phyloP scores from a whole-genome alignment of 2,888 invertebrate species.

The Eristalis tenax region DNA sequence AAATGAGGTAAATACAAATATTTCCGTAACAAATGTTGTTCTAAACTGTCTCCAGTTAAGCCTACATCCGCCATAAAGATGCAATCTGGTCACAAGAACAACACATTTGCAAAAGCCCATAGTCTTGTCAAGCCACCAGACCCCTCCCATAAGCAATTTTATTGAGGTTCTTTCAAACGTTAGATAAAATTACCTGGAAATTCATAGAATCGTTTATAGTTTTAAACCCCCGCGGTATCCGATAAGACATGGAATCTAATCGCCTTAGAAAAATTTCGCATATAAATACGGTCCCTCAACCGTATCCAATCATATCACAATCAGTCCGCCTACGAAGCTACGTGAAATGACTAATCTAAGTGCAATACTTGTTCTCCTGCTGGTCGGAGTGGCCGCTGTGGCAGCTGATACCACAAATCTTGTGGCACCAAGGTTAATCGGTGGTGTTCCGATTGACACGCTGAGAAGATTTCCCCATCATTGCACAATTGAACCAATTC shows the following conservation, averaged over 20 bases:
- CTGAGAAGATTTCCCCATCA: conserved; percentile 64
- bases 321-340: background rate
- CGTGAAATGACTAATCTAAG: conserved; percentile 20
- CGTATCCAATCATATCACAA: background rate
- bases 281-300: conserved; percentile 21
- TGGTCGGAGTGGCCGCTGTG: background rate
- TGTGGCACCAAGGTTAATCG: conserved; percentile 34
- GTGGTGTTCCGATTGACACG: conserved; percentile 56
- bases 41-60: background rate
- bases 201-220: conserved; percentile 3
- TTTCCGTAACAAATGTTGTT: background rate
- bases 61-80: background rate
- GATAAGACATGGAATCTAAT: conserved; percentile 10
- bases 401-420: background rate
- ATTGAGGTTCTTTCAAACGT: background rate
- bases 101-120: background rate
- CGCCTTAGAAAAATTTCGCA: background rate
- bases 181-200: background rate
- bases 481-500: conserved; percentile 36
- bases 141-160: background rate
- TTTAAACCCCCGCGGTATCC: background rate
- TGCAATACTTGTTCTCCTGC: background rate
- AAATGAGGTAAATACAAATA: background rate
- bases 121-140: no score
- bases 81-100: background rate